Base-by-base conservation (phyloP, 2,888 invertebrate species). In the Orchesellides sinensis region DNA sequence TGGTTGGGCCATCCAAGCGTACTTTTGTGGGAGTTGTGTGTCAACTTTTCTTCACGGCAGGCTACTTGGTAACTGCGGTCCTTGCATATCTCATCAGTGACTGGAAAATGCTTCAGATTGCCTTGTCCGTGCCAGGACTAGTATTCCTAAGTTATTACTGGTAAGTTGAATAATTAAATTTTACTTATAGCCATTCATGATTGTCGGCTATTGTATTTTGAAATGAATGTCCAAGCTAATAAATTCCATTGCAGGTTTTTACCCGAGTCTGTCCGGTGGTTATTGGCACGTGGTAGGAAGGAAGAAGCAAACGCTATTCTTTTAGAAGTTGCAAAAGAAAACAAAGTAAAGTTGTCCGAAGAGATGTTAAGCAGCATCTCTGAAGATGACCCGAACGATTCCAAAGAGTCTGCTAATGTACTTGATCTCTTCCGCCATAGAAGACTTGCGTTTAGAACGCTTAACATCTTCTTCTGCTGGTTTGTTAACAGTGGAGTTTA, bases 401-500 rank as follows among this genome's bases (percentile, higher is more conserved):
- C 40, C 10, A 40, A 40, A 40, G 47, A 65, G 17, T 73, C 83
- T 0, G 83, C 80, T 2, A 86, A 83, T 23, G 79, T 88, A 10
- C 19, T 85, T 25, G 87, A 89, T 17, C 65, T 89, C 14, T 92
- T 94, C 85, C 91, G 91, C 81, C 92, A 93, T 90, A 92, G 93
- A 0, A 94, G 93, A 89, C 90, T 95, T 59, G 23, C 65, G 0
- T 45, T 87, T 1, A 66, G 88, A 27, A 45, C 87, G 10, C 23
- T 83, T 6, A 91, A 94, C 70, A 92, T 95, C 84, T 94, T 94
- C 90, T 94, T 94, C 89, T 93, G 94, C 89, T 95, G 95, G 95
- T 93, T 95, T 89, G 94, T 94, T 19, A 94, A 94, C 89, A 94
- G 94, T 88, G 93, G 94, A 80, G 93, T 94, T 8, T 95, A 95